These are phyloP conservation scores for Drosophila lacicola DNA, from an alignment of 2,888 invertebrate genomes.

Conservation along the genomic window DNA sequence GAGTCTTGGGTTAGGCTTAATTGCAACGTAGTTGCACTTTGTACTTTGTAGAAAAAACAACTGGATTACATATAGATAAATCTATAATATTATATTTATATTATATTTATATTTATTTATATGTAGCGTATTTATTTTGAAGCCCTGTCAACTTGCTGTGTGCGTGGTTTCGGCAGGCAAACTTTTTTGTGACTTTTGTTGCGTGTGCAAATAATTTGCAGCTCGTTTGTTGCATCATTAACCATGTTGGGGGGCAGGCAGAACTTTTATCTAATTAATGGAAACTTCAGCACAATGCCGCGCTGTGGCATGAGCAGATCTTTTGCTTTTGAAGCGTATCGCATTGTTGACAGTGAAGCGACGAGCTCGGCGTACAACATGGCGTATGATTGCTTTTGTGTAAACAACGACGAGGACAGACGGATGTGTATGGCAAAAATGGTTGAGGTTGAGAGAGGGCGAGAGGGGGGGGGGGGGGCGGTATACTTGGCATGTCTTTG, in stretches of 20 bases:
- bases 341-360: conserved; percentile 78
- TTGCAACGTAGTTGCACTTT: conserved; percentile 16
- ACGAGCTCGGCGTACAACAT: conserved; percentile 63
- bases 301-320: conserved; percentile 45
- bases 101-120: neutral
- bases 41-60: neutral
- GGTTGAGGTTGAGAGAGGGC: neutral
- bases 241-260: conserved; percentile 67
- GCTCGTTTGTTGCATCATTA: conserved; percentile 80
- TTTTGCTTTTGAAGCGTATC: conserved; percentile 54
- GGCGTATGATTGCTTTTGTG: conserved; percentile 82
- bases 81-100: conserved; percentile 10
- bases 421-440: conserved; percentile 5
- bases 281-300: conserved; percentile 84
- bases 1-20: conserved; percentile 14
- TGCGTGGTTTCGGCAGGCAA: conserved; percentile 37
- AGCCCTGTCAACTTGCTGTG: conserved; percentile 28
- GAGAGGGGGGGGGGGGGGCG: neutral
- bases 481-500: conserved; percentile 56
- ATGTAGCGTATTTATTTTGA: neutral
- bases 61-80: conserved; percentile 14
- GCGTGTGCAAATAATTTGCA: conserved; percentile 77
- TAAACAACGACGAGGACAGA: conserved; percentile 67
- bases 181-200: conserved; percentile 73
- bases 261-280: conserved; percentile 85